Conservation (phyloP, 2,888 invertebrate genomes). For the Odontomyia ornata region DNA sequence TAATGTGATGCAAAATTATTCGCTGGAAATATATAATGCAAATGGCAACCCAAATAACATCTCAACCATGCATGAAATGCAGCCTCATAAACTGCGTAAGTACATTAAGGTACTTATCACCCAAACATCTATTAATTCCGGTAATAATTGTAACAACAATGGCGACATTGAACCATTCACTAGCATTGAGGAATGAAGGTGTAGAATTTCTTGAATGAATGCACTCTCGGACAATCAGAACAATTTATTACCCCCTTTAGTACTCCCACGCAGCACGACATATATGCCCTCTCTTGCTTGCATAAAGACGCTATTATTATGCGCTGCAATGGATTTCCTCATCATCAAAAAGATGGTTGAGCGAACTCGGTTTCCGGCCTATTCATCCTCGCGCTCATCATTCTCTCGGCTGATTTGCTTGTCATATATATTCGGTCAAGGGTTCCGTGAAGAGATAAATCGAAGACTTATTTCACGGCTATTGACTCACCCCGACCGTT, state of each 20-base stretch:
- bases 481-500: constrained; percentile 8
- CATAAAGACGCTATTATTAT: not conserved
- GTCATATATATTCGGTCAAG: constrained; percentile 24
- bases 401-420: not conserved
- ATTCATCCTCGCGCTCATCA: constrained; percentile 7
- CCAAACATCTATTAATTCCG: constrained; percentile 31
- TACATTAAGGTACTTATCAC: constrained; percentile 25
- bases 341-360: constrained; percentile 3
- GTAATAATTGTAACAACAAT: constrained; percentile 38
- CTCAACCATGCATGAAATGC: not conserved
- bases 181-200: constrained; percentile 20
- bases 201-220: constrained; percentile 39
- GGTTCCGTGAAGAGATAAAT: constrained; percentile 35
- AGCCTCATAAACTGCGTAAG: not conserved
- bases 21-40: no score
- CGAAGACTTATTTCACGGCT: constrained; percentile 15
- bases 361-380: not conserved
- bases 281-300: not conserved
- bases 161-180: constrained; percentile 29
- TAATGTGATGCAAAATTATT: no score
- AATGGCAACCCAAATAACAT: no score
- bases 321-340: not conserved
- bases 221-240: constrained; percentile 37
- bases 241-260: constrained; percentile 36
- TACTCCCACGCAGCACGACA: not conserved